Percentiles rank a stretch among this genome's conserved stretches.
These are phyloP conservation scores for Sminthurides bifidus DNA, from an alignment of 1,140 invertebrate genomes.

Conservation along the genomic window DNA sequence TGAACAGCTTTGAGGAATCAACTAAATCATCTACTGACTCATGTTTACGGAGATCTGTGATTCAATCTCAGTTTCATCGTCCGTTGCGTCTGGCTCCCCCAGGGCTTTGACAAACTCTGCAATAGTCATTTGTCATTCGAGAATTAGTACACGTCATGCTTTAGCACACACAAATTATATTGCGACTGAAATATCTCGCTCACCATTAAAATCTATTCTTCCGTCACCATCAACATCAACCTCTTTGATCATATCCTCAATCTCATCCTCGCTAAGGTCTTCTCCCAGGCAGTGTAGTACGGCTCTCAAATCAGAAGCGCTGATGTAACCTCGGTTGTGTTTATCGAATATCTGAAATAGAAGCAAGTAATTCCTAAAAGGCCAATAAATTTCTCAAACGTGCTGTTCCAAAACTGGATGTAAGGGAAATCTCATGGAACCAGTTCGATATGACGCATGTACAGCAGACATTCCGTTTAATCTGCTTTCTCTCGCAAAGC, in stretches of 20 bases:
- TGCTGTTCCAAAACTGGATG: too few relatives aligned
- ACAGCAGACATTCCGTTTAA: too few relatives aligned
- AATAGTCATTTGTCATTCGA: neutral
- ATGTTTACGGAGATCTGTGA: conserved; percentile 42
- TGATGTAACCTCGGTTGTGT: conserved; percentile 73
- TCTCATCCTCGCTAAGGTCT: conserved; percentile 73
- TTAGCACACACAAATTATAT: neutral
- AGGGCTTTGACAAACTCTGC: conserved; percentile 75
- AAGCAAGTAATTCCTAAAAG: too few relatives aligned
- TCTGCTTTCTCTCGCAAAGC: too few relatives aligned
- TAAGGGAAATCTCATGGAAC: too few relatives aligned
- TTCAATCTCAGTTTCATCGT: conserved; percentile 65
- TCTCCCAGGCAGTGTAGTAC: conserved; percentile 74
- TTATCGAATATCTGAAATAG: conserved; percentile 63
- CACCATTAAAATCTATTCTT: conserved; percentile 76
- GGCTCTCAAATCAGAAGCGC: conserved; percentile 66
- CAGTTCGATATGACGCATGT: too few relatives aligned
- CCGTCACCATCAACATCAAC: conserved; percentile 81
- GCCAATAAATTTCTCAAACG: too few relatives aligned
- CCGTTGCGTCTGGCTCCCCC: conserved; percentile 60
- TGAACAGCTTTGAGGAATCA: too few relatives aligned
- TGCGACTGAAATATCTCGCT: conserved; percentile 30
- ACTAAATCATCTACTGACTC: conserved; percentile 1
- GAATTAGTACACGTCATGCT: neutral
- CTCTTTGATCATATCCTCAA: conserved; percentile 86